Evolutionary conservation across 2,113 vertebrate species (phyloP).

Genomic region (Hemiscyllium ocellatum): DNA sequence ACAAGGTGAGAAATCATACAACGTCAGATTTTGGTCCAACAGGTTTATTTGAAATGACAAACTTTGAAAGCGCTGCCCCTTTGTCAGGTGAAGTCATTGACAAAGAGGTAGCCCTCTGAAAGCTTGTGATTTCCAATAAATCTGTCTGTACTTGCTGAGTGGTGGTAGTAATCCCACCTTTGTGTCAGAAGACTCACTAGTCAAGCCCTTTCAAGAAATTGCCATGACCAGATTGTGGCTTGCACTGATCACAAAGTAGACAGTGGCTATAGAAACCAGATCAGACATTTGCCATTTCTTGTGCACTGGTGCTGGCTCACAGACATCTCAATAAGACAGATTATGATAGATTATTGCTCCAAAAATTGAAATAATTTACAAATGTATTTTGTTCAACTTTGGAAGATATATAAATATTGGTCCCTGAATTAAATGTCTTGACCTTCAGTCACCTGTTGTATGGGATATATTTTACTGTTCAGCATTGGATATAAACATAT

Average conservation of each 20-base stretch:
- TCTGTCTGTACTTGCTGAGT: too few species aligned
- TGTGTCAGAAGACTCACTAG: background rate
- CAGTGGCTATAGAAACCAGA: background rate
- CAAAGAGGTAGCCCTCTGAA: too few species aligned
- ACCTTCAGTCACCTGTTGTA: background rate
- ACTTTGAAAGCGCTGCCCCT: too few species aligned
- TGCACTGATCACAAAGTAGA: background rate
- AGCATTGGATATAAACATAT: background rate
- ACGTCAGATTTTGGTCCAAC: too few species aligned
- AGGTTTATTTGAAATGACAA: too few species aligned
- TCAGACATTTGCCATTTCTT: background rate
- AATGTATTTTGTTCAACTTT: background rate
- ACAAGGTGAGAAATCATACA: too few species aligned
- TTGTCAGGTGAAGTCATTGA: too few species aligned
- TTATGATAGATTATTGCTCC: background rate
- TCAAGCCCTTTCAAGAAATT: background rate
- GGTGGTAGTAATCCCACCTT: background rate
- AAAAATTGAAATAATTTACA: background rate
- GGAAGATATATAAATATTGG: background rate
- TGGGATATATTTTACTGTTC: background rate
- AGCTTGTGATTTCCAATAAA: too few species aligned
- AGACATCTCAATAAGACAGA: background rate
- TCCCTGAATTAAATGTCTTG: background rate
- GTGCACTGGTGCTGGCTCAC: background rate
- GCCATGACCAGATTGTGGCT: background rate